A percentile compares a stretch with the other conserved stretches of the same genome.
Evolutionary conservation across 2,888 invertebrate genomes (phyloP).

Genomic region (Chrysolina oricalcia): DNA sequence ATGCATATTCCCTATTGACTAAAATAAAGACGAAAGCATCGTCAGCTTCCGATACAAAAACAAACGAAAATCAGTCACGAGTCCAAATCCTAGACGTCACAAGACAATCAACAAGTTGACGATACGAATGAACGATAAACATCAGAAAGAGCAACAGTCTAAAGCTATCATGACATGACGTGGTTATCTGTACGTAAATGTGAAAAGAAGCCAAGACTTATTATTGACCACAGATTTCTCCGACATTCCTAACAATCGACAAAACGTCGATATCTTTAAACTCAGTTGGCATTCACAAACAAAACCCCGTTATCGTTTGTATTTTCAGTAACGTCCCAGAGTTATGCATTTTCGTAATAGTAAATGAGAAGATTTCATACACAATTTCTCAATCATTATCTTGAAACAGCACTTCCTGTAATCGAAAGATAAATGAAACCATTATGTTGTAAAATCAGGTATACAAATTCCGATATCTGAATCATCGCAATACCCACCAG

Average conservation of each 20-base stretch:
- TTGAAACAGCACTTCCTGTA: slow-evolving; percentile 2
- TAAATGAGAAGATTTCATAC: neutral
- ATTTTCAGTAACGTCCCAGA: neutral
- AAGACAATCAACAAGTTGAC: too few species aligned
- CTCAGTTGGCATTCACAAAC: neutral
- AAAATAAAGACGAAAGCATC: too few species aligned
- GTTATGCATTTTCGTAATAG: neutral
- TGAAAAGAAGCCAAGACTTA: neutral
- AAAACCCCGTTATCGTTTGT: slow-evolving; percentile 1
- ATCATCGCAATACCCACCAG: neutral
- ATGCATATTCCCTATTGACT: too few species aligned
- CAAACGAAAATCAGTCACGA: too few species aligned
- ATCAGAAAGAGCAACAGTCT: neutral
- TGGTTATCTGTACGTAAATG: neutral
- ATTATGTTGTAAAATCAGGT: neutral
- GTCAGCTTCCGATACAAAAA: too few species aligned
- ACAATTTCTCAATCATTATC: neutral
- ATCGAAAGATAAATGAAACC: neutral
- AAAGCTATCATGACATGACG: neutral
- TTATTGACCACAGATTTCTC: neutral
- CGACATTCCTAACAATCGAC: neutral
- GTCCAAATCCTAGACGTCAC: too few species aligned
- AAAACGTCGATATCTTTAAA: neutral
- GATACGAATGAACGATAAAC: neutral
- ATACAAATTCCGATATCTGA: neutral